Evolutionary conservation across 2,888 invertebrate genomes (phyloP).

Genomic region (Carabus problematicus): DNA sequence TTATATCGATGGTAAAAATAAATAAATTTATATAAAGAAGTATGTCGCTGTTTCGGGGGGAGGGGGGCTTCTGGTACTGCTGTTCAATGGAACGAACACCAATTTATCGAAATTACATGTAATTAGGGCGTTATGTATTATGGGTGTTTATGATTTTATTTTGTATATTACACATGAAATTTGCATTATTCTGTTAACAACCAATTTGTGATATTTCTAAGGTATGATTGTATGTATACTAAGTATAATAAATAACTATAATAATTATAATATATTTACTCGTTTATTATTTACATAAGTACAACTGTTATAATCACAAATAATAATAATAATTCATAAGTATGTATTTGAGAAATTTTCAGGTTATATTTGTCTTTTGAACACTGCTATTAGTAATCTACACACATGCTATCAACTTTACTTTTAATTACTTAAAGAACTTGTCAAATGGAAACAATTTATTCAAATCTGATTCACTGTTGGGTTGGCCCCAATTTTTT

Average conservation of each 20-base stretch:
- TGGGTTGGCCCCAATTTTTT: conserved; percentile 18
- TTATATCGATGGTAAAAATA: too few relatives aligned
- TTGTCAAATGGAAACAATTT: conserved; percentile 50
- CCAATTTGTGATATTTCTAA: conserved; percentile 43
- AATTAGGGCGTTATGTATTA: conserved; percentile 13
- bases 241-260: conserved; percentile 36
- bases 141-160: too few relatives aligned
- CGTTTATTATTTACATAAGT: neutral
- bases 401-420: neutral
- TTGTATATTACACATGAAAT: conserved; percentile 32
- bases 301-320: neutral
- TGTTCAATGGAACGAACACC: conserved; percentile 29
- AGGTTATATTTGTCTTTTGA: too few relatives aligned
- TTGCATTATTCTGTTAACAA: conserved; percentile 31
- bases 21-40: too few relatives aligned
- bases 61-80: neutral
- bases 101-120: conserved; percentile 9
- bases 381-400: too few relatives aligned
- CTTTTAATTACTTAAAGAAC: conserved; percentile 49
- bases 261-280: conserved; percentile 18
- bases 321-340: neutral
- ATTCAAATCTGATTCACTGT: conserved; percentile 18
- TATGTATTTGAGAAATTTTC: too few relatives aligned
- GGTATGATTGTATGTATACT: conserved; percentile 40
- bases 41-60: too few relatives aligned